Percentiles rank a stretch among this genome's conserved stretches.
Evolutionary conservation across 2,888 invertebrate species (phyloP).

Genomic region (Brachylomia viminalis): DNA sequence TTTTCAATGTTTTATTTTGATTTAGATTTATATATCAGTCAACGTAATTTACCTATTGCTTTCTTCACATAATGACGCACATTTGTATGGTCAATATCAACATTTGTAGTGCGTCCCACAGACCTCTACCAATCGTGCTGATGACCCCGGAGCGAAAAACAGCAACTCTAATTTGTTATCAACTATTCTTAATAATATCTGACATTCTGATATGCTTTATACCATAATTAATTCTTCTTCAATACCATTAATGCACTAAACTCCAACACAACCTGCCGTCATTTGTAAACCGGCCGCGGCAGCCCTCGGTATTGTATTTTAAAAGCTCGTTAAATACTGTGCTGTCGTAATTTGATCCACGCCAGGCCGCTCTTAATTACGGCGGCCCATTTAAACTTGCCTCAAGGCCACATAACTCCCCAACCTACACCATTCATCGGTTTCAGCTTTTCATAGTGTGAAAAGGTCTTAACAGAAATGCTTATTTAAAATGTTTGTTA

Average conservation of each 20-base stretch:
- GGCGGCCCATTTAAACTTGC: constrained; percentile 49
- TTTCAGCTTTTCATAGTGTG: constrained; percentile 31
- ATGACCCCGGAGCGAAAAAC: background rate
- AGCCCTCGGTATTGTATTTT: constrained; percentile 46
- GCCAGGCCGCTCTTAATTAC: constrained; percentile 55
- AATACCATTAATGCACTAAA: background rate
- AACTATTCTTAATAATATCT: no score
- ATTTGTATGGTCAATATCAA: no score
- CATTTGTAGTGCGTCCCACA: background rate
- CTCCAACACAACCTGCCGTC: background rate
- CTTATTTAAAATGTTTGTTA: constrained; percentile 13
- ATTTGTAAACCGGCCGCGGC: constrained; percentile 6
- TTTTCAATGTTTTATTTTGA: background rate
- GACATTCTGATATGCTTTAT: background rate
- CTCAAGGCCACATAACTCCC: constrained; percentile 49
- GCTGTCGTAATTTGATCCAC: constrained; percentile 47
- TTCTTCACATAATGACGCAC: background rate
- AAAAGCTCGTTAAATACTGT: constrained; percentile 60
- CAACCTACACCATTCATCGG: constrained; percentile 40
- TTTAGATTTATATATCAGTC: background rate
- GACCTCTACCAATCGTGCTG: background rate
- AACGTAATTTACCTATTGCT: background rate
- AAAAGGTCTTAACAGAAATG: constrained; percentile 8
- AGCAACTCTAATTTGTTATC: background rate
- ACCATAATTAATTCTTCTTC: background rate